Conservation (phyloP, 2,888 invertebrate genomes). For the Chloroclysta siterata region DNA sequence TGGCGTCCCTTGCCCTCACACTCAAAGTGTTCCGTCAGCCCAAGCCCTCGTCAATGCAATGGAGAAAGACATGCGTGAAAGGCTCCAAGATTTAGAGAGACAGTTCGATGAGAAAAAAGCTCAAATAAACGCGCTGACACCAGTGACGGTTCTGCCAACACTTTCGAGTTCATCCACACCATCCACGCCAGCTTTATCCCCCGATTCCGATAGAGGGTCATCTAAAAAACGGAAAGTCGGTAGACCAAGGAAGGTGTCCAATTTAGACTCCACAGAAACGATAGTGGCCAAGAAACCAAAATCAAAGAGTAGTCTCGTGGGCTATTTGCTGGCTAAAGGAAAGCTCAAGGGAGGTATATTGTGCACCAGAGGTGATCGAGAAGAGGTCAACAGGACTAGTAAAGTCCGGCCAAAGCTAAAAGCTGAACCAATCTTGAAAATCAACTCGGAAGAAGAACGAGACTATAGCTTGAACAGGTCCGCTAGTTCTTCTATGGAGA, state of each 20-base stretch:
- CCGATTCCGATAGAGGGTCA: constrained; percentile 80
- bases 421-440: constrained; percentile 88
- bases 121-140: constrained; percentile 90
- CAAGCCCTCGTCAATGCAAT: constrained; percentile 88
- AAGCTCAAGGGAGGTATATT: constrained; percentile 83
- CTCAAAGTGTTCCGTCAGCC: constrained; percentile 74
- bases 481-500: constrained; percentile 83
- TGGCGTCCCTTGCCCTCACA: constrained; percentile 59
- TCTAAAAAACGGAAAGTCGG: constrained; percentile 93
- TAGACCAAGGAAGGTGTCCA: constrained; percentile 89
- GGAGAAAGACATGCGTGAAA: constrained; percentile 92
- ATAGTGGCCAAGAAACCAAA: constrained; percentile 93
- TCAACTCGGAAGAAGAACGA: constrained; percentile 82
- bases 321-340: constrained; percentile 87
- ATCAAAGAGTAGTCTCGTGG: constrained; percentile 87
- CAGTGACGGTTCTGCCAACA: constrained; percentile 71
- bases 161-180: constrained; percentile 74
- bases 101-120: constrained; percentile 93
- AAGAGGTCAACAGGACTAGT: constrained; percentile 75
- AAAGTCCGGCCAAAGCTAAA: constrained; percentile 90
- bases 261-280: constrained; percentile 89
- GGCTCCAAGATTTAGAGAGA: constrained; percentile 91
- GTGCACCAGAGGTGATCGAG: constrained; percentile 81
- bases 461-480: constrained; percentile 78
- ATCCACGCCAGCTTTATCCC: constrained; percentile 75